Evolutionary conservation across 1,140 invertebrate genomes (phyloP), one percentile per base, ranked within the genome.

Genomic region (Leptinotarsa undecemlineata): DNA sequence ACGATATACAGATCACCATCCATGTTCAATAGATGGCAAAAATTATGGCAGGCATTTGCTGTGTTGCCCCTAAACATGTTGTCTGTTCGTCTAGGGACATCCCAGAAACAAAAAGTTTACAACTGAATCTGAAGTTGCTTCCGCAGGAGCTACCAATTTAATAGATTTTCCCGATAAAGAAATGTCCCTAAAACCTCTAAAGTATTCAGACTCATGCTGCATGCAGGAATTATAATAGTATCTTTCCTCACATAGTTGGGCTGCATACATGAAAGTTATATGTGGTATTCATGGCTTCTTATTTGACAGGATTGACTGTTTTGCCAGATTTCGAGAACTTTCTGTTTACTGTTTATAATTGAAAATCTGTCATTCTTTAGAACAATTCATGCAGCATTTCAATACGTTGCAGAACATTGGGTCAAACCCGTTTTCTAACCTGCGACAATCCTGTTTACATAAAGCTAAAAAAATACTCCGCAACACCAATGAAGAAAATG

Each of bases 161-260:
- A 48, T 14, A 42, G 42, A 64, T 15, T 64, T 64, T 64, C 3
- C 6, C 14, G n/a, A 14, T 4, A 11, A 26, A 8, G 14, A 26
- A 68, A n/a, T 8, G 6, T 23, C 76, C 62, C 51, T 70, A 74
- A 73, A 64, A 64, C 21, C 4, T 57, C 17, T 64, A 21, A 64
- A 26, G 20, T 20, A 3, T 15, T 26, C 14, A 20, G 62, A 64
- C 23, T 8, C 8, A 4, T 23, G 19, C 26, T 64, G 19, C 20
- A 21, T 64, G 19, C 13, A 26, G 23, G 14, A 23, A 26, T 64
- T 13, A 64, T 13, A 64, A 13, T 20, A 64, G 15, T 26, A 64
- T 23, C 6, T 23, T 26, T 21, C 23, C 20, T 5, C 23, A 64
- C 23, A 64, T 21, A 21, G 23, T 64, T 64, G 1, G 19, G 62